phyloP scores from a whole-genome alignment of 1,140 invertebrate species.

The Venturia canescens region DNA sequence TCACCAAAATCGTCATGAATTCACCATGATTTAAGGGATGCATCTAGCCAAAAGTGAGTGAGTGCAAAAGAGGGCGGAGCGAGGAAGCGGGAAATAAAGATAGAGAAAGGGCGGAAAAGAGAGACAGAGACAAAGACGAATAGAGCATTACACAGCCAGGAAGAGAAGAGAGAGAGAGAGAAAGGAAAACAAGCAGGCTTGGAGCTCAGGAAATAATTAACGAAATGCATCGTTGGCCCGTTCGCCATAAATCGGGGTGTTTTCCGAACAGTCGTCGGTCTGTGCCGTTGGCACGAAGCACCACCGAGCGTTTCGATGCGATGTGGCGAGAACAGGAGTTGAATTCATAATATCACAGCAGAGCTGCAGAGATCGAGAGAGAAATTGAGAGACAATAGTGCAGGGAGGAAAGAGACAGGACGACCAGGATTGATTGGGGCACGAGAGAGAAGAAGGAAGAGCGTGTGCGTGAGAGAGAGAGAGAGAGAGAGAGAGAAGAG shows the following conservation, averaged over 20 bases:
- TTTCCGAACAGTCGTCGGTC: slow-evolving; percentile 65
- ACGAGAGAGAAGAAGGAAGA: slow-evolving; percentile 9
- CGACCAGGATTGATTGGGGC: background rate
- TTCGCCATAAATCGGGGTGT: slow-evolving; percentile 64
- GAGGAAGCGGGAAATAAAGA: background rate
- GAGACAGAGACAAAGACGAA: background rate
- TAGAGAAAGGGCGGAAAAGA: background rate
- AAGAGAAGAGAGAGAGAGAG: slow-evolving; percentile 2
- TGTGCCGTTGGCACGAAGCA: slow-evolving; percentile 59
- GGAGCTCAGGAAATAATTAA: slow-evolving; percentile 65
- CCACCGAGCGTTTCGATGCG: slow-evolving; percentile 40
- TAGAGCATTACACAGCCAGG: background rate
- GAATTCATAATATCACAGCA: slow-evolving; percentile 19
- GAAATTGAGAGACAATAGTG: slow-evolving; percentile 39
- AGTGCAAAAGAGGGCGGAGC: background rate
- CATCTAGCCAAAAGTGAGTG: background rate
- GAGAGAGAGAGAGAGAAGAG: slow-evolving; percentile 32
- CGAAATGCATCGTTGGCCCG: slow-evolving; percentile 64
- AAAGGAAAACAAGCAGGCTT: background rate
- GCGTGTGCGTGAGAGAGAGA: background rate
- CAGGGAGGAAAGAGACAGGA: background rate
- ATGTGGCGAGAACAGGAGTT: slow-evolving; percentile 38
- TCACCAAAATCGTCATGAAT: too few relatives aligned
- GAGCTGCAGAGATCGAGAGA: background rate
- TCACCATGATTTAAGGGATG: background rate